A percentile compares a stretch with the other conserved stretches of the same genome.
Evolutionary conservation across 2,888 invertebrate species (phyloP).

Genomic region (Drosophila nigritarsus): DNA sequence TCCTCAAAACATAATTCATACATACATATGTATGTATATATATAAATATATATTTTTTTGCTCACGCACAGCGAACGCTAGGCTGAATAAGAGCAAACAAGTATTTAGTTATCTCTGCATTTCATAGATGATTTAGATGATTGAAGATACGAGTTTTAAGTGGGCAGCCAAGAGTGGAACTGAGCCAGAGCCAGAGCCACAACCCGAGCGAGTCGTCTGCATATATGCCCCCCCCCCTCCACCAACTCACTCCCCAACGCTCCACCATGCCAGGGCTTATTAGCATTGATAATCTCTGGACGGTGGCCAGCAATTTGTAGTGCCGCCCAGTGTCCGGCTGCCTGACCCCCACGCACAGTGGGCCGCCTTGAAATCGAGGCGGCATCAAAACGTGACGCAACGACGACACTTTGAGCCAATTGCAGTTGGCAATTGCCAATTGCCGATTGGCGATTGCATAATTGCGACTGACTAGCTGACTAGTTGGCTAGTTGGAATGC

Average conservation of each 20-base stretch:
- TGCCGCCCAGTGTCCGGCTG: constrained; percentile 59
- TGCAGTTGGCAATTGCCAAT: constrained; percentile 45
- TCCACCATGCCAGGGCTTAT: constrained; percentile 65
- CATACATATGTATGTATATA: too few species aligned
- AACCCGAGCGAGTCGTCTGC: constrained; percentile 10
- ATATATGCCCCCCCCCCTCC: background rate
- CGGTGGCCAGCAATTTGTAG: constrained; percentile 63
- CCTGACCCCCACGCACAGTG: constrained; percentile 69
- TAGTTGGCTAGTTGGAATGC: constrained; percentile 67
- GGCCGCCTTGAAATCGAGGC: constrained; percentile 51
- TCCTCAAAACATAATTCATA: too few species aligned
- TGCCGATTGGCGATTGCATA: constrained; percentile 55
- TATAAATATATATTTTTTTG: constrained; percentile 1
- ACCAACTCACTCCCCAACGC: too few species aligned
- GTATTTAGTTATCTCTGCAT: constrained; percentile 63
- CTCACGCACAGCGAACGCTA: constrained; percentile 20
- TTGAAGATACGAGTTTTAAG: constrained; percentile 52
- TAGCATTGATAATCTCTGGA: constrained; percentile 79
- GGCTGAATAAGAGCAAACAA: constrained; percentile 32
- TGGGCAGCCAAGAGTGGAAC: constrained; percentile 46
- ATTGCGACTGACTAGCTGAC: constrained; percentile 35
- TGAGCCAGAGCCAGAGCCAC: background rate
- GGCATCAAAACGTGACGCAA: constrained; percentile 55
- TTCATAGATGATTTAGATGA: constrained; percentile 71
- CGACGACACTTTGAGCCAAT: constrained; percentile 65